Percentiles rank a stretch among this genome's conserved stretches.
Evolutionary conservation across 1,140 invertebrate species (phyloP).

Genomic region (Papilio xuthus): DNA sequence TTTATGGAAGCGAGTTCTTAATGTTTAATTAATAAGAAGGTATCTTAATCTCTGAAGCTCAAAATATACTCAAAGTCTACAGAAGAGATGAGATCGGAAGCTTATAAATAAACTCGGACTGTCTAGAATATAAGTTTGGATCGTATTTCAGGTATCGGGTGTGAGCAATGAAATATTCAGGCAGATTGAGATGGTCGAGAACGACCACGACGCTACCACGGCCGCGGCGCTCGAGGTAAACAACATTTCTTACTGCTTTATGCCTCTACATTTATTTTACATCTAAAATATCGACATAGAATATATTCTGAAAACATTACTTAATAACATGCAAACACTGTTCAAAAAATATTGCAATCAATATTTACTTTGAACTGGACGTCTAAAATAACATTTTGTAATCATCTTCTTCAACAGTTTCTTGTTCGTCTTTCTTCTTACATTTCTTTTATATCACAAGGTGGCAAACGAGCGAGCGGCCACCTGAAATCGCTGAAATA

Average conservation of each 20-base stretch:
- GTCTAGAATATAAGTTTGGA: neutral
- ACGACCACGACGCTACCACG: constrained; percentile 95
- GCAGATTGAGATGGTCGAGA: constrained; percentile 97
- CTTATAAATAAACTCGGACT: neutral
- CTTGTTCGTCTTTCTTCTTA: neutral
- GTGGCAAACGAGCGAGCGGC: too few species aligned
- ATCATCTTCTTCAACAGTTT: neutral
- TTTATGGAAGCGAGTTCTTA: neutral
- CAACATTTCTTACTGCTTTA: constrained; percentile 37
- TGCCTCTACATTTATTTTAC: constrained; percentile 34
- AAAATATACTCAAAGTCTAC: neutral
- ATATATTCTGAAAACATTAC: neutral
- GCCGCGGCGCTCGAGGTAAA: constrained; percentile 91
- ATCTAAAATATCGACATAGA: neutral
- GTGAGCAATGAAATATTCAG: constrained; percentile 98
- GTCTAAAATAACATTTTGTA: too few species aligned
- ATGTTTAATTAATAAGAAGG: neutral
- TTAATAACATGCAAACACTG: neutral
- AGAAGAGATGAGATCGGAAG: neutral
- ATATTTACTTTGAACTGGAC: neutral
- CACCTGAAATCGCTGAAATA: too few species aligned
- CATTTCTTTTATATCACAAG: too few species aligned
- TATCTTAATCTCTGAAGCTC: neutral
- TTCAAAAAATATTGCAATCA: neutral
- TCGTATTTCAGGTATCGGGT: constrained; percentile 89